Conservation (phyloP, 2,797 vertebrate genomes). For the Lepidocolaptes lacrymiger region DNA sequence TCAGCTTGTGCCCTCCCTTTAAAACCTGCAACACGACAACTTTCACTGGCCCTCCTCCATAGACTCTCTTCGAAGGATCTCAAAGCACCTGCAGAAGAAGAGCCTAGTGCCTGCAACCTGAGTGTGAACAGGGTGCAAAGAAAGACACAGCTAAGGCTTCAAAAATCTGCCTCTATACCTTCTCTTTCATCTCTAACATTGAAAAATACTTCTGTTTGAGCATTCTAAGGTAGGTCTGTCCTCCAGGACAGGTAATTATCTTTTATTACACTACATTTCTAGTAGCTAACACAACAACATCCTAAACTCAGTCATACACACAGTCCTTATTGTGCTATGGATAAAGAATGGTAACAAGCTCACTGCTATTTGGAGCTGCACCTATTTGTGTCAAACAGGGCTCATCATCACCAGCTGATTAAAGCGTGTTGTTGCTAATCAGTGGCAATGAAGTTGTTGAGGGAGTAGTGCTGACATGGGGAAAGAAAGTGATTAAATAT, state of each 20-base stretch:
- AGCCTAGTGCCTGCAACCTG: neutral
- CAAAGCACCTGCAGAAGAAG: neutral
- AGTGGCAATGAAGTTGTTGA: constrained; percentile 9
- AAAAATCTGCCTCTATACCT: neutral
- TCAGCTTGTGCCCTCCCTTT: neutral
- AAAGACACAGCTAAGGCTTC: neutral
- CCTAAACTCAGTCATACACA: neutral
- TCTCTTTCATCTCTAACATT: neutral
- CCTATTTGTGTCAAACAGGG: neutral
- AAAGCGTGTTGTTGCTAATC: constrained; percentile 2
- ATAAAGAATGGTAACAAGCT: neutral
- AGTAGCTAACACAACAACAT: neutral
- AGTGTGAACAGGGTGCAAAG: neutral
- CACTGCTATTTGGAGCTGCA: neutral
- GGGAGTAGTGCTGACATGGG: constrained; percentile 39
- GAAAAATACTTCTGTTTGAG: neutral
- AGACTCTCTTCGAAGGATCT: neutral
- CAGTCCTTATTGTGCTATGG: neutral
- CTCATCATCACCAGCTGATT: constrained; percentile 41
- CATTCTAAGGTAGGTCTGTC: neutral
- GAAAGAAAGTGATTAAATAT: constrained; percentile 43
- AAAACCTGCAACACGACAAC: neutral
- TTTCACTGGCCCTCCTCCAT: neutral
- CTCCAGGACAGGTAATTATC: neutral
- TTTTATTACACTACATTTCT: neutral